Conservation (phyloP, 2,797 vertebrate genomes). For the Chromobotia macracanthus region DNA sequence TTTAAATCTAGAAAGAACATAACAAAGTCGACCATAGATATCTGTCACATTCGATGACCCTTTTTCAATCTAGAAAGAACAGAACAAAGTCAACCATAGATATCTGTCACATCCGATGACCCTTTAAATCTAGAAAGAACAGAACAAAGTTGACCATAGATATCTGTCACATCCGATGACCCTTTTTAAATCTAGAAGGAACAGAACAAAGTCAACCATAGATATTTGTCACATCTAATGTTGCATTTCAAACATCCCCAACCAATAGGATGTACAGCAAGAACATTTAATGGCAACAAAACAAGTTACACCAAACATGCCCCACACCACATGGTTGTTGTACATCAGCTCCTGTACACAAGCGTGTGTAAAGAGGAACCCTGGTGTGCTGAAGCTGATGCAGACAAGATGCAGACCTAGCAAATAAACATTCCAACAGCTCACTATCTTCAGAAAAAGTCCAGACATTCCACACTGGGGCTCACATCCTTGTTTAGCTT, state of each 20-base stretch:
- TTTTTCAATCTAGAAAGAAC: no score
- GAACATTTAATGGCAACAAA: background rate
- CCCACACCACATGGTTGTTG: conserved; percentile 2
- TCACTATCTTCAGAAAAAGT: conserved; percentile 54
- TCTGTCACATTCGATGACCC: no score
- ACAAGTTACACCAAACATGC: background rate
- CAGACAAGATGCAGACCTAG: conserved; percentile 24
- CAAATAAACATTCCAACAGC: conserved; percentile 56
- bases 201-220: background rate
- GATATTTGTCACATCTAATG: background rate
- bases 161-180: background rate
- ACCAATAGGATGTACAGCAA: background rate
- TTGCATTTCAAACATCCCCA: background rate
- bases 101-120: no score
- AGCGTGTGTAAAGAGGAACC: conserved; percentile 8
- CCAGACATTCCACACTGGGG: conserved; percentile 64
- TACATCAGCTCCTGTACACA: background rate
- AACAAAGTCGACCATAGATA: background rate
- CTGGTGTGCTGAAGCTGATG: conserved; percentile 39
- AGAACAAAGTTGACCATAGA: background rate
- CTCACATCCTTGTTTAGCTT: conserved; percentile 55
- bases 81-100: no score
- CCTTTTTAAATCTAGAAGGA: no score
- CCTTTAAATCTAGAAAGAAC: no score
- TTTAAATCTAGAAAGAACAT: background rate